Conservation (phyloP, 2,113 vertebrate species). For the Syngnathus scovelli region DNA sequence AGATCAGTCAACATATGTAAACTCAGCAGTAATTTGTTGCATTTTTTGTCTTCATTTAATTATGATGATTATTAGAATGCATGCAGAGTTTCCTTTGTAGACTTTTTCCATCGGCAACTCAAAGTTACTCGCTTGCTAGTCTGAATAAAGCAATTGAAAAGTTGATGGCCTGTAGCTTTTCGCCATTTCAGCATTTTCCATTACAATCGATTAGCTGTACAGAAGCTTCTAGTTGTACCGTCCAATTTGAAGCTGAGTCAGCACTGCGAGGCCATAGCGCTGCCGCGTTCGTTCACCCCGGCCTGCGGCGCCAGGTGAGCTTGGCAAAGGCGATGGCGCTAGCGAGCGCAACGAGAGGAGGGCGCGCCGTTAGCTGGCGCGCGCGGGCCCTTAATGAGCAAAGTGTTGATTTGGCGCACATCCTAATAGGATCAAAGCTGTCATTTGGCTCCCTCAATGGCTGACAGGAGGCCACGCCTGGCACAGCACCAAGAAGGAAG, state of each 20-base stretch:
- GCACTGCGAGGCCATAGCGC: conserved; percentile 12
- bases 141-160: not conserved
- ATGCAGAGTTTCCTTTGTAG: not conserved
- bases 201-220: conserved; percentile 3
- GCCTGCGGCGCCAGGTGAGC: conserved; percentile 44
- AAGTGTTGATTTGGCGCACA: conserved; percentile 75
- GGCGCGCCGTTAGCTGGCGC: conserved; percentile 60
- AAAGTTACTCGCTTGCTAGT: not conserved
- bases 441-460: conserved; percentile 71
- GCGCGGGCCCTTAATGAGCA: conserved; percentile 70
- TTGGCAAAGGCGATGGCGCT: conserved; percentile 45
- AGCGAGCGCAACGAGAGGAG: conserved; percentile 44
- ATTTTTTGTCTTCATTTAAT: too few species aligned
- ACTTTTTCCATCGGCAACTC: not conserved
- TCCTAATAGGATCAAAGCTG: conserved; percentile 78
- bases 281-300: conserved; percentile 23
- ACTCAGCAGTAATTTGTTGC: not conserved
- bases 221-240: not conserved
- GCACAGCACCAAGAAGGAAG: conserved; percentile 68
- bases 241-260: conserved; percentile 33
- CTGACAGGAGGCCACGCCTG: conserved; percentile 69
- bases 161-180: conserved; percentile 6
- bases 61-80: not conserved
- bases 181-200: not conserved
- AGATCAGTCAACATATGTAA: not conserved